Base-by-base conservation (phyloP, 2,797 vertebrate genomes). In the Nannoperca obscura region DNA sequence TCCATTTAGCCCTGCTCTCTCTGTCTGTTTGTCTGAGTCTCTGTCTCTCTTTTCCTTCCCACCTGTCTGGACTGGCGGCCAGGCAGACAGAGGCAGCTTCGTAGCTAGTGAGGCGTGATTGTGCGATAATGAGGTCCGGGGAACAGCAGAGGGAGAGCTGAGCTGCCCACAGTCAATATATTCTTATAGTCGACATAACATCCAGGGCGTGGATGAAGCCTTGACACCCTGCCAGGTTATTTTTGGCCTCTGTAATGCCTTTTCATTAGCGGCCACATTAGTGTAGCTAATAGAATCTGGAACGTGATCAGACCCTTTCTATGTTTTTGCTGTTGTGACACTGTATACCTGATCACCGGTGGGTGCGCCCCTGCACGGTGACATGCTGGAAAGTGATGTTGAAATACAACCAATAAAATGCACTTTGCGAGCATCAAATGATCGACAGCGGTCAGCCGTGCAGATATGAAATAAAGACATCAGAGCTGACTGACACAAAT, bases 241-340 rank as follows among this genome's bases (percentile, higher is more conserved):
- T 89, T 86, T 72, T 90, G 87, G 86, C 76, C 55, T 55, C 68
- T 66, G 50, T 85, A 87, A 89, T 89, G 81, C 77, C 62, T 76
- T 36, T 84, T 86, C 83, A 91, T 92, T 93, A 90, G 81, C 7
- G 34, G 66, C 17, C 64, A 76, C 86, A 84, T 89, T 90, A 89
- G 65, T 58, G 61, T 42, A 40, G 59, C 66, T 89, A 88, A 86
- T 88, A 85, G 69, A 90, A 83, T 78, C 57, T 81, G 27, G 47
- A 76, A 77, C 7, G 12, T 2, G 61, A 59, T 52, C 0, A 54
- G 49, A 44, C 30, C 3, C 5, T 0, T 17, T 52, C 59, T 80
- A 46, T 74, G 30, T 82, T 61, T 42, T 71, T 65, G 46, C 58
- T 22, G 38, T 64, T 3, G 1, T 52, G 40, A 57, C 44, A 14